phyloP scores from a whole-genome alignment of 2,888 invertebrate genomes.

The Protophormia terraenovae region DNA sequence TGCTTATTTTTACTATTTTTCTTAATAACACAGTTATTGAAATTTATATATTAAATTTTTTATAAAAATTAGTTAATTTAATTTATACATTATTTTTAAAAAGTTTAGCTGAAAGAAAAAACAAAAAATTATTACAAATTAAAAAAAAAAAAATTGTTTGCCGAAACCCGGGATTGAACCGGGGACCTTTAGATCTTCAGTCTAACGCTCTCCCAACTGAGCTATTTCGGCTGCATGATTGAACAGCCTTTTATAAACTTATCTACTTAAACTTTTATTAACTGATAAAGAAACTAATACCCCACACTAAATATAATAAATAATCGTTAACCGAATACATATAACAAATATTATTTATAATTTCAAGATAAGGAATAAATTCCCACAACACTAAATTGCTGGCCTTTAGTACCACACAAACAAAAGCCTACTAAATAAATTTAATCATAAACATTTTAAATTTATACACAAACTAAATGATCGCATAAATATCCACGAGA shows the following conservation, averaged over 20 bases:
- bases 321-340: background rate
- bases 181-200: conserved; percentile 89
- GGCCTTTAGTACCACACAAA: background rate
- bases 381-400: background rate
- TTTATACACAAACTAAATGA: background rate
- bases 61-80: background rate
- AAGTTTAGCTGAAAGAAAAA: background rate
- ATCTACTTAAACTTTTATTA: background rate
- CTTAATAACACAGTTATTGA: too few species aligned
- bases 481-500: background rate
- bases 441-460: background rate
- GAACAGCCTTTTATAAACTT: too few species aligned
- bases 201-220: conserved; percentile 92
- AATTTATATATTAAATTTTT: too few species aligned
- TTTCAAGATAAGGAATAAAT: background rate
- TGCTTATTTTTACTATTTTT: too few species aligned
- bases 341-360: background rate
- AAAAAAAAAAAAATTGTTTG: conserved; percentile 76
- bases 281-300: background rate
- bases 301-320: background rate
- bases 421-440: background rate
- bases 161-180: conserved; percentile 89
- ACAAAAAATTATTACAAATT: background rate
- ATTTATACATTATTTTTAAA: background rate
- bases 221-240: conserved; percentile 85